Evolutionary conservation across 2,797 vertebrate species (phyloP).

Genomic region (Hyperoplus immaculatus): DNA sequence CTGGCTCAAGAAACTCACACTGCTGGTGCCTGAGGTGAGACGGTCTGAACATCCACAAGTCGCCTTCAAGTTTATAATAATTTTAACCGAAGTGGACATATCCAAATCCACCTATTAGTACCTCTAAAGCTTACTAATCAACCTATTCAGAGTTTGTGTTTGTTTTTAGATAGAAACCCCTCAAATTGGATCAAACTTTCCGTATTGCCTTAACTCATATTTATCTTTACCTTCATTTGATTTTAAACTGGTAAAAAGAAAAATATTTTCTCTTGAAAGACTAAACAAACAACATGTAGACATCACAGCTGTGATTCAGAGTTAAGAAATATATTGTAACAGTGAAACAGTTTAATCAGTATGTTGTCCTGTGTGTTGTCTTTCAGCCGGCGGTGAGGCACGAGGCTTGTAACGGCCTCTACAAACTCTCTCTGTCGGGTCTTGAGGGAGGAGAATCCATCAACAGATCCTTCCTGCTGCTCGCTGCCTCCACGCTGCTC

Average conservation of each 20-base stretch:
- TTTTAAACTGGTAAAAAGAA: not conserved
- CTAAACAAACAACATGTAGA: not conserved
- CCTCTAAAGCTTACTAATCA: not conserved
- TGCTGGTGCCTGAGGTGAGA: conserved; percentile 96
- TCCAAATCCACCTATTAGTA: not conserved
- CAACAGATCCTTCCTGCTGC: conserved; percentile 96
- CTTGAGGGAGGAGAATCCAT: conserved; percentile 97
- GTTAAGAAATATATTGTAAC: not conserved
- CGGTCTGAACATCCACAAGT: not conserved
- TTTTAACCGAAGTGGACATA: too few species aligned
- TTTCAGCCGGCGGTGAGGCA: conserved; percentile 94
- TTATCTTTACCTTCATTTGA: not conserved
- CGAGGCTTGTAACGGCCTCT: conserved; percentile 97
- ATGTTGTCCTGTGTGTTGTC: not conserved
- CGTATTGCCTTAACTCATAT: not conserved
- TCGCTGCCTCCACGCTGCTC: conserved; percentile 95
- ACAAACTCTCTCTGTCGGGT: conserved; percentile 96
- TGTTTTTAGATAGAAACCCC: too few species aligned
- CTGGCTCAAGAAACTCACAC: conserved; percentile 97
- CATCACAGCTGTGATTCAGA: not conserved
- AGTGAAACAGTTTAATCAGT: not conserved
- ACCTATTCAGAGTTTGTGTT: not conserved
- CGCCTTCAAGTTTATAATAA: not conserved
- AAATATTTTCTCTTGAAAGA: not conserved
- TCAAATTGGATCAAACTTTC: too few species aligned